Evolutionary conservation across 1,140 invertebrate species (phyloP).

Genomic region (Drosophila sulfurigaster): DNA sequence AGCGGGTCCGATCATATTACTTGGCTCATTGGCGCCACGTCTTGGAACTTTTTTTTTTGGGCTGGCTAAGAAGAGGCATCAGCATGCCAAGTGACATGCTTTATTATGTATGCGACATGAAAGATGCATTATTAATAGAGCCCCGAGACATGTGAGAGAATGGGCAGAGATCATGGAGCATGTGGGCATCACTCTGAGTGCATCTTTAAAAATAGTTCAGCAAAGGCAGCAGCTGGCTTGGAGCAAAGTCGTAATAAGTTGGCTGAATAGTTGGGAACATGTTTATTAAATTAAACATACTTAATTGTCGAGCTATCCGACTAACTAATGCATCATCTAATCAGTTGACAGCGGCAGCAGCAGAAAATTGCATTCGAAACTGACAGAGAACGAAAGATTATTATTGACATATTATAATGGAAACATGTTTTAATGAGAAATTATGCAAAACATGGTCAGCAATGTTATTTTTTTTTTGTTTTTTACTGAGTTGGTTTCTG

Average conservation of each 20-base stretch:
- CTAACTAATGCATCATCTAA: constrained; percentile 50
- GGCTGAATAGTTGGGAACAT: constrained; percentile 54
- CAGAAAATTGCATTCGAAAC: constrained; percentile 56
- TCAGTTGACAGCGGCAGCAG: constrained; percentile 46
- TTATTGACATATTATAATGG: constrained; percentile 80
- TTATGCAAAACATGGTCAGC: constrained; percentile 74
- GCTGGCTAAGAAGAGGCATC: constrained; percentile 18
- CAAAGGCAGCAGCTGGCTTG: constrained; percentile 55
- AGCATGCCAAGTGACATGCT: constrained; percentile 63
- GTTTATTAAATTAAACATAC: constrained; percentile 73
- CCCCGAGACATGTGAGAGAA: neutral
- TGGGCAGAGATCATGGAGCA: neutral
- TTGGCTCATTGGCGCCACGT: constrained; percentile 50
- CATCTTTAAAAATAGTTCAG: constrained; percentile 82
- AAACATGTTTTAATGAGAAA: constrained; percentile 81
- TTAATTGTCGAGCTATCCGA: constrained; percentile 34
- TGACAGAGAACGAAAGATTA: constrained; percentile 68
- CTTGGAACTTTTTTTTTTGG: neutral
- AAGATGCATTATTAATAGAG: constrained; percentile 70
- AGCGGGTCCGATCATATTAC: constrained; percentile 71
- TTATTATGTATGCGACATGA: constrained; percentile 66
- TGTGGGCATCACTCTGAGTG: constrained; percentile 52
- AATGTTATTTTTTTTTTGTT: constrained; percentile 31
- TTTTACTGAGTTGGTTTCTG: constrained; percentile 32
- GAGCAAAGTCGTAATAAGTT: constrained; percentile 30